Conservation (phyloP, 2,113 vertebrate species). For the Bubalus kerabau region DNA sequence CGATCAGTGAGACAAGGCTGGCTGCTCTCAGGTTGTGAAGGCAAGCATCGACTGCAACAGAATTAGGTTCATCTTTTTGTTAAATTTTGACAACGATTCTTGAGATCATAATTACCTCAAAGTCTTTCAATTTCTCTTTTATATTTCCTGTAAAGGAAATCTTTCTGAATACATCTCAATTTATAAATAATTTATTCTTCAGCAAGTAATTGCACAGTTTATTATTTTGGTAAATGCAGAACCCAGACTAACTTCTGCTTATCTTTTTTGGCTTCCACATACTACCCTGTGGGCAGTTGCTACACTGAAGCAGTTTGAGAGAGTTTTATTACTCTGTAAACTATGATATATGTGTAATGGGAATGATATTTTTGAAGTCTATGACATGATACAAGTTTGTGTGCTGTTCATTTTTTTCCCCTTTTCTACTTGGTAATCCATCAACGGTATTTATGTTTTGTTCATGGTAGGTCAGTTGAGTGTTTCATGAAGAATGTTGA, state of each 20-base stretch:
- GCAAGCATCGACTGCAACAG: background rate
- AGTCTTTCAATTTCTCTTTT: background rate
- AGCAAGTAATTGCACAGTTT: background rate
- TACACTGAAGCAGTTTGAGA: background rate
- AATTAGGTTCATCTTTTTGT: background rate
- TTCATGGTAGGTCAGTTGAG: background rate
- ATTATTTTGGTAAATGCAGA: background rate
- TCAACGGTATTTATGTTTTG: background rate
- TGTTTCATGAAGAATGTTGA: background rate
- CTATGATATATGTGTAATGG: background rate
- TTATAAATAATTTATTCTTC: background rate
- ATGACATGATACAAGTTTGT: background rate
- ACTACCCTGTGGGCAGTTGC: background rate
- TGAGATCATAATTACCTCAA: background rate
- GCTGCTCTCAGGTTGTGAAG: background rate
- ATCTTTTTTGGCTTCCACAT: background rate
- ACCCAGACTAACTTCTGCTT: background rate
- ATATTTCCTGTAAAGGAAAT: background rate
- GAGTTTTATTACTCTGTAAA: background rate
- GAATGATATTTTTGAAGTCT: background rate
- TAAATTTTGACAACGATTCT: background rate
- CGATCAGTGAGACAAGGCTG: background rate
- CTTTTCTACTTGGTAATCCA: background rate
- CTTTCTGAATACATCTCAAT: background rate
- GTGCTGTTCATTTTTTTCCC: background rate